A percentile compares a stretch with the other conserved stretches of the same genome.
phyloP scores from a whole-genome alignment of 2,113 vertebrate genomes.

The Calonectris borealis region DNA sequence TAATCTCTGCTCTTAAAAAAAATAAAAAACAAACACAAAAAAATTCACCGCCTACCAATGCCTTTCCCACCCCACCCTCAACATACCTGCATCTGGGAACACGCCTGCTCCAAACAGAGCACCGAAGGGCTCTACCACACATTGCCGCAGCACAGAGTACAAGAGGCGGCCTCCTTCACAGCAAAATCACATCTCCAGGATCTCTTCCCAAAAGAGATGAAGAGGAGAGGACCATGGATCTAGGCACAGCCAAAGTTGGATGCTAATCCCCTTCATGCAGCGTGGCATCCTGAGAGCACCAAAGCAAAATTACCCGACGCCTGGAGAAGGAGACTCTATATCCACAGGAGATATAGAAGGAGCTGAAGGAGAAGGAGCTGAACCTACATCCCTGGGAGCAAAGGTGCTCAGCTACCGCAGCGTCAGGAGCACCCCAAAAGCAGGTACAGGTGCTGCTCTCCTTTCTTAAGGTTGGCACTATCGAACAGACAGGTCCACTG shows the following conservation, averaged over 20 bases:
- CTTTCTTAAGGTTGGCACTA: background rate
- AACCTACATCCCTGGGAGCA: background rate
- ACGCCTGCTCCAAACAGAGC: background rate
- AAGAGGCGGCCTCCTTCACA: background rate
- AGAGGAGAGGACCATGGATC: background rate
- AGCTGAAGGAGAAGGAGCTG: background rate
- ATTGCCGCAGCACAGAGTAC: background rate
- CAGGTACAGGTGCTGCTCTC: background rate
- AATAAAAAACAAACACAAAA: background rate
- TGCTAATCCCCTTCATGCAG: background rate
- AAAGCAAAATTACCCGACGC: background rate
- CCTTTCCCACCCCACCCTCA: background rate
- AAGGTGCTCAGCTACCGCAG: background rate
- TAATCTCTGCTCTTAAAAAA: background rate
- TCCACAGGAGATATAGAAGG: too few relatives aligned
- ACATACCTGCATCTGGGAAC: background rate
- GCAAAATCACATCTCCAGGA: background rate
- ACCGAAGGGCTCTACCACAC: background rate
- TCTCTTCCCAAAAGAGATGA: background rate
- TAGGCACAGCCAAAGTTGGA: background rate
- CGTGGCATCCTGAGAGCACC: background rate
- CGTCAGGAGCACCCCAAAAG: background rate
- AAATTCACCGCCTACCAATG: background rate
- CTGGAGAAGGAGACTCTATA: background rate
- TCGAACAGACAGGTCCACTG: background rate